A percentile compares a stretch with the other conserved stretches of the same genome.
Evolutionary conservation across 30 jellyfish, hydroid and myxozoan genomes (phyloP).

Genomic region (Mastigias papua): DNA sequence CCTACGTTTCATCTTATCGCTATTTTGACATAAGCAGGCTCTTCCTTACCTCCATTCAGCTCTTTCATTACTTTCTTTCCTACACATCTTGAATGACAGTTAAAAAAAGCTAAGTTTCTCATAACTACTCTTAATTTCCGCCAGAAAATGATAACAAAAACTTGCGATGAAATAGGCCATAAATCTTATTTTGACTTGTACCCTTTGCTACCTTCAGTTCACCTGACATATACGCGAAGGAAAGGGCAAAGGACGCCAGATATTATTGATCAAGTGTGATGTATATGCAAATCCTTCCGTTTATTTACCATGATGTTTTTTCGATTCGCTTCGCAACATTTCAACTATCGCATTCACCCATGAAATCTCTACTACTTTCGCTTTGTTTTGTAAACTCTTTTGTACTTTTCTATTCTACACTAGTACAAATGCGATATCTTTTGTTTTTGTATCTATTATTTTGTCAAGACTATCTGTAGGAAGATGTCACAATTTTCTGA

Average conservation of each 20-base stretch:
- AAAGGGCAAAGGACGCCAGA: conserved; percentile 38
- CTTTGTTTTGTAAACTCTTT: conserved; percentile 7
- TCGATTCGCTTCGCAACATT: conserved; percentile 21
- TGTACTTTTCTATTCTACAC: background rate
- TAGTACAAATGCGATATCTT: conserved; percentile 15
- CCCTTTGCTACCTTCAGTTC: background rate
- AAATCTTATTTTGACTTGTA: too few species aligned
- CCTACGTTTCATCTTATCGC: too few species aligned
- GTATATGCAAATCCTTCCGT: conserved; percentile 13
- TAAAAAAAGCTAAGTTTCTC: too few species aligned
- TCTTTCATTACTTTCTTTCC: too few species aligned
- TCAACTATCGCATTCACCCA: conserved; percentile 14
- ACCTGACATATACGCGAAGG: background rate
- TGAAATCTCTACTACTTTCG: conserved; percentile 9
- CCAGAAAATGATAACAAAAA: background rate
- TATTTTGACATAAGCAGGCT: too few species aligned
- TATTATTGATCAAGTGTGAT: background rate
- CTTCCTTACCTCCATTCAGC: too few species aligned
- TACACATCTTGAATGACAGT: too few species aligned
- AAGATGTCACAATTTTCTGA: background rate
- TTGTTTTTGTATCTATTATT: conserved; percentile 8
- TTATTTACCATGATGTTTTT: conserved; percentile 4
- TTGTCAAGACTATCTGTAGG: background rate
- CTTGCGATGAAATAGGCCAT: too few species aligned
- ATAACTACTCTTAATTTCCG: background rate